A percentile compares a stretch with the other conserved stretches of the same genome.
These are phyloP conservation scores for Eilema caniola DNA, from an alignment of 2,888 invertebrate species.

Conservation along the genomic window DNA sequence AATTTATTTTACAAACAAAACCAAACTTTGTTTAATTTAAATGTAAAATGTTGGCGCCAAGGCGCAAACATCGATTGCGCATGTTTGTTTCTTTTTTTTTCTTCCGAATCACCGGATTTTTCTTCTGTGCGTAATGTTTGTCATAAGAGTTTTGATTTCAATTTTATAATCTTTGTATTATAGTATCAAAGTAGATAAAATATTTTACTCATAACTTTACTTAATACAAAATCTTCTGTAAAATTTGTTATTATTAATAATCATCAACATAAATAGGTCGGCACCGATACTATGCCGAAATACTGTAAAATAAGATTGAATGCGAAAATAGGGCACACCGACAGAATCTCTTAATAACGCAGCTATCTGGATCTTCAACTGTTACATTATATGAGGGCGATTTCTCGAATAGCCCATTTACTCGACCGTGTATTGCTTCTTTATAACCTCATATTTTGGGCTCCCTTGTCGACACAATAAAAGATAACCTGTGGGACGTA, in stretches of 20 bases:
- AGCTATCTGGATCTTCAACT: slow-evolving; percentile 35
- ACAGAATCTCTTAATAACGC: neutral
- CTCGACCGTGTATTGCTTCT: slow-evolving; percentile 27
- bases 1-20: no score
- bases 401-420: slow-evolving; percentile 33
- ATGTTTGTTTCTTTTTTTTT: no score
- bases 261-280: neutral
- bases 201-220: neutral
- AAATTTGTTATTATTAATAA: neutral
- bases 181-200: no score
- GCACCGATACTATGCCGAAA: no score
- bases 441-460: slow-evolving; percentile 41
- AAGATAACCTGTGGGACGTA: slow-evolving; percentile 64
- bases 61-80: no score
- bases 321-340: neutral
- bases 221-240: no score
- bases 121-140: no score
- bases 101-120: no score
- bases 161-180: no score
- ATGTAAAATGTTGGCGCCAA: no score
- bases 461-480: slow-evolving; percentile 59
- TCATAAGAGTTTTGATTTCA: no score
- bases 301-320: neutral
- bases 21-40: no score
- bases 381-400: slow-evolving; percentile 26